Base-by-base conservation (phyloP, 2,797 vertebrate genomes). In the Typhlichthys subterraneus region DNA sequence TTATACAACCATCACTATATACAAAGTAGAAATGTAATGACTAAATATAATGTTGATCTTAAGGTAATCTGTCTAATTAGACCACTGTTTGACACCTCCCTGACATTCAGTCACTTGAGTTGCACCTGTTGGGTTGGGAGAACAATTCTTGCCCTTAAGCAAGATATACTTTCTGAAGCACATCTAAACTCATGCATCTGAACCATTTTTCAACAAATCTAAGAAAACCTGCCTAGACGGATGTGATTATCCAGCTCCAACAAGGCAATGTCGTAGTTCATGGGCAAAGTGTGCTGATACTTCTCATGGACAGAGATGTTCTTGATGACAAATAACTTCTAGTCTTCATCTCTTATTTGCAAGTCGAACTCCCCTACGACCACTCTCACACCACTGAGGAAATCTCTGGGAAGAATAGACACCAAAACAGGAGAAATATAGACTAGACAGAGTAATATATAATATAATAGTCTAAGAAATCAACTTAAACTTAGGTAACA, bases 201-300 rank as follows among this genome's bases (percentile, higher is more conserved):
- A 31, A 55, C 13, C 1, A 5, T 13, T 12, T 5, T 7, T 42
- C 5, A 0, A 48, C 6, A 5, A 6, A 42, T 5, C 0, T 19
- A 8, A 64, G 38, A 14, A 58, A 79, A 85, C 85, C 90, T 94
- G 93, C 94, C 94, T 79, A 96, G 93, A 61, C 4, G 82, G 67
- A 97, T 93, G 67, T 7, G 33, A 45, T 85, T 90, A 19, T 87
- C 77, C 80, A 96, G 72, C 77, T 94, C 90, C 65, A 98, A 62
- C 62, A 97, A 86, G 47, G 95, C 94, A 1, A 95, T 85, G 61
- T 96, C 97, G 31, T 93, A 94, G 79, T 87, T 92, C 92, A 95
- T 92, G 0, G 95, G 95, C 52, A 77, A 85, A 38, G 67, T 83
- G 2, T 51, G 84, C 50, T 88, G 90, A 86, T 92, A 96, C 55